phyloP scores from a whole-genome alignment of 2,113 vertebrate species.

The Gobius niger region DNA sequence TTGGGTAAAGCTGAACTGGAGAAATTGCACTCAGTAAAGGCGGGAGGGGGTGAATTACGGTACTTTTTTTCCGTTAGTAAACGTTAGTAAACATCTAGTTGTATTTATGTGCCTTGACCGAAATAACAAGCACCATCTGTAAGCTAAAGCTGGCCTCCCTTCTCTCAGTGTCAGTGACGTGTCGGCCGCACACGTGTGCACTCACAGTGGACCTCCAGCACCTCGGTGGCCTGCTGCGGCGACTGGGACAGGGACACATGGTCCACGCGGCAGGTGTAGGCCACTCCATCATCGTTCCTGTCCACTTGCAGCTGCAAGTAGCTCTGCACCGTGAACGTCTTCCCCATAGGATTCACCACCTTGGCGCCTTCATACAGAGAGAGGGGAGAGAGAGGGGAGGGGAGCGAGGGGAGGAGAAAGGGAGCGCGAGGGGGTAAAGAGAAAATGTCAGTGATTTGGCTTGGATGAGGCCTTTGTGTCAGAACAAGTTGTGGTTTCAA shows the following conservation, averaged over 20 bases:
- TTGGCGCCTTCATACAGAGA: conserved; percentile 83
- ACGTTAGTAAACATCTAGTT: too few relatives aligned
- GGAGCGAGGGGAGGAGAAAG: conserved; percentile 40
- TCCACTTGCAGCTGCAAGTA: conserved; percentile 91
- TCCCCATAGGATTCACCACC: conserved; percentile 91
- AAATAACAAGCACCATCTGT: too few relatives aligned
- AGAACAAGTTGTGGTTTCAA: neutral
- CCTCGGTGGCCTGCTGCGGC: conserved; percentile 91
- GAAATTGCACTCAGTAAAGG: too few relatives aligned
- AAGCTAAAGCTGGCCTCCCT: too few relatives aligned
- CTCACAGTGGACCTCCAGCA: conserved; percentile 99
- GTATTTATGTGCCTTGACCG: too few relatives aligned
- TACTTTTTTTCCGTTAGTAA: too few relatives aligned
- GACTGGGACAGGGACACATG: conserved; percentile 89
- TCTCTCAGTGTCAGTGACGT: neutral
- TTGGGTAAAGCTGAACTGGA: too few relatives aligned
- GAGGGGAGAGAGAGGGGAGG: conserved; percentile 23
- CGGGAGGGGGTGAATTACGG: too few relatives aligned
- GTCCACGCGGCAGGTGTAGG: conserved; percentile 94
- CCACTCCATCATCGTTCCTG: conserved; percentile 89
- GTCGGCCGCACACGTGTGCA: conserved; percentile 45
- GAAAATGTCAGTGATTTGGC: conserved; percentile 13
- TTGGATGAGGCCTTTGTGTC: neutral
- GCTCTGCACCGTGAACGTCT: conserved; percentile 95
- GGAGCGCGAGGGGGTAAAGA: conserved; percentile 22